A percentile compares a stretch with the other conserved stretches of the same genome.
Evolutionary conservation across 2,888 invertebrate genomes (phyloP).

Genomic region (Onchidella celtica): DNA sequence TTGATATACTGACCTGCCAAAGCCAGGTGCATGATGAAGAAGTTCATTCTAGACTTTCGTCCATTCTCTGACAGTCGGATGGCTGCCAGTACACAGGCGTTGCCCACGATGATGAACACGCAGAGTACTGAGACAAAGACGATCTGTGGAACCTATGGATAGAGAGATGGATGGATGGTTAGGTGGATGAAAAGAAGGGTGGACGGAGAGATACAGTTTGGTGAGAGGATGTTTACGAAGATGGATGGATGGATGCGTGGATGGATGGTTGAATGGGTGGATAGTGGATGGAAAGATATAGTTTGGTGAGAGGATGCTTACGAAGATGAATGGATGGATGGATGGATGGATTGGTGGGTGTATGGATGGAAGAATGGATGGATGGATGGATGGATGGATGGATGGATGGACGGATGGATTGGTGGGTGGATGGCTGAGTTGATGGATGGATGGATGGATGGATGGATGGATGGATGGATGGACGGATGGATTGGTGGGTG

Average conservation of each 20-base stretch:
- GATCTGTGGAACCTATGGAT: constrained; percentile 90
- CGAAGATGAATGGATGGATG: constrained; percentile 10
- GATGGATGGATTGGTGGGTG: neutral
- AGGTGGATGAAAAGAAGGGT: too few relatives aligned
- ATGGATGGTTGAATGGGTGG: too few relatives aligned
- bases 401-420: too few relatives aligned
- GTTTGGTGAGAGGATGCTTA: neutral
- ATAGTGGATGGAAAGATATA: neutral
- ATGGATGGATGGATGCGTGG: too few relatives aligned
- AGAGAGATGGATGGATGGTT: neutral
- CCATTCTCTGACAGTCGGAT: constrained; percentile 88
- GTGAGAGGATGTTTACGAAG: too few relatives aligned
- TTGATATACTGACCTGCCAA: constrained; percentile 87
- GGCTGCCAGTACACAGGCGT: constrained; percentile 92
- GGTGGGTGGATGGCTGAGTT: too few relatives aligned
- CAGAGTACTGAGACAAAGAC: constrained; percentile 92
- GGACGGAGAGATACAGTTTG: too few relatives aligned
- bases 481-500: neutral
- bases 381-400: too few relatives aligned
- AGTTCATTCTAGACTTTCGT: constrained; percentile 95
- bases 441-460: too few relatives aligned
- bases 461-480: neutral
- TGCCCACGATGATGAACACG: constrained; percentile 91
- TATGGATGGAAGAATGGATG: too few relatives aligned
- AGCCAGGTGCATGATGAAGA: constrained; percentile 95